Evolutionary conservation across 2,797 vertebrate genomes (phyloP).

Genomic region (Bucorvus abyssinicus): DNA sequence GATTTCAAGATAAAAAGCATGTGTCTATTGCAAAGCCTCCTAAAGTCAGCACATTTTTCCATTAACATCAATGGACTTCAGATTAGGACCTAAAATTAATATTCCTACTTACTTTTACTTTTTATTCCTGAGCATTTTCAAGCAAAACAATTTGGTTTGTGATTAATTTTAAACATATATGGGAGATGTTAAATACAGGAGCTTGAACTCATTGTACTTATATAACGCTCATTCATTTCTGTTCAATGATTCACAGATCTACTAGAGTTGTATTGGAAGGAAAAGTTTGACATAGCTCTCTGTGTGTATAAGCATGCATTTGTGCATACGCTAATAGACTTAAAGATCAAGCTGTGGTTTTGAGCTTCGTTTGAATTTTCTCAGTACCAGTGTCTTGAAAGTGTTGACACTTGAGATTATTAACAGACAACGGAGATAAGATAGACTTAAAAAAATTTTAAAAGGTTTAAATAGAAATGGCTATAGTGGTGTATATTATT

Average conservation of each 20-base stretch:
- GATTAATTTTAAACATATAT: not conserved
- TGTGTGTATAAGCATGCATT: not conserved
- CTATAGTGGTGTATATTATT: not conserved
- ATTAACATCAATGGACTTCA: not conserved
- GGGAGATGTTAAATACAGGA: not conserved
- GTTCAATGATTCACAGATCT: not conserved
- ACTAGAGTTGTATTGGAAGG: not conserved
- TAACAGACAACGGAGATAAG: not conserved
- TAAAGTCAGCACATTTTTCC: not conserved
- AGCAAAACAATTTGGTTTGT: not conserved
- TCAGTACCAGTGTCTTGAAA: not conserved
- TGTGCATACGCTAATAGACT: not conserved
- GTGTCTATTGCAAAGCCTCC: not conserved
- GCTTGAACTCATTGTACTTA: not conserved
- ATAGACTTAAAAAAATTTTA: not conserved
- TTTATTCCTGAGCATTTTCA: not conserved
- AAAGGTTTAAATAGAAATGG: not conserved
- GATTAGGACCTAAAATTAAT: not conserved
- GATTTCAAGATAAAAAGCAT: not conserved
- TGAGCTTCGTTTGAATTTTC: not conserved
- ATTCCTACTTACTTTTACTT: not conserved
- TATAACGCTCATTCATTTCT: not conserved
- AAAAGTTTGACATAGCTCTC: not conserved
- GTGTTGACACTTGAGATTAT: not conserved
- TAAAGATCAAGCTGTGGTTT: not conserved